These are phyloP conservation scores for Eumeta japonica DNA, from an alignment of 1,140 invertebrate genomes.

Conservation along the genomic window DNA sequence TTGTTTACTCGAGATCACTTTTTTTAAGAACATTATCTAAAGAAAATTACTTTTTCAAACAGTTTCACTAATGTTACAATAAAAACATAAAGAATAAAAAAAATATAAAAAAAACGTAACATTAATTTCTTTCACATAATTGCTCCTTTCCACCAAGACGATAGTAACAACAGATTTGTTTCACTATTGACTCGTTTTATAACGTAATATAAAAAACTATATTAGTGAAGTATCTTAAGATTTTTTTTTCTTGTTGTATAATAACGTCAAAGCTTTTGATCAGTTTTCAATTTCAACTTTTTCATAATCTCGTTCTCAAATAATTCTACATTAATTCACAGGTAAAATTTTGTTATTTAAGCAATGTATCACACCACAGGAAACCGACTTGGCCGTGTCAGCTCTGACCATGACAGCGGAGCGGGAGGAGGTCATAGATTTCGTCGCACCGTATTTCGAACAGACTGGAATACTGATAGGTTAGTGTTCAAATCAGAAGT, in stretches of 20 bases:
- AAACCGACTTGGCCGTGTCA: conserved; percentile 84
- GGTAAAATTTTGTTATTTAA: background rate
- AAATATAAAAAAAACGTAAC: background rate
- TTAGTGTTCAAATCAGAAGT: conserved; percentile 40
- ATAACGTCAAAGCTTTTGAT: background rate
- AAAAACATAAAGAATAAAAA: too few species aligned
- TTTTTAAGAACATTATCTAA: background rate
- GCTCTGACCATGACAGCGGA: conserved; percentile 91
- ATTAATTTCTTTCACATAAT: too few species aligned
- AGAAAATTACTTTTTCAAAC: background rate
- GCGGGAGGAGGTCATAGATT: conserved; percentile 90
- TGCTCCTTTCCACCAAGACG: too few species aligned
- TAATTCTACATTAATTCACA: background rate
- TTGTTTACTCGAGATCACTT: background rate
- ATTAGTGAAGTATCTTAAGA: too few species aligned
- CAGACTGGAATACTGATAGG: conserved; percentile 84
- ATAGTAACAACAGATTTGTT: too few species aligned
- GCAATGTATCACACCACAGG: conserved; percentile 47
- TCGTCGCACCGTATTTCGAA: conserved; percentile 88
- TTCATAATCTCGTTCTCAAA: background rate
- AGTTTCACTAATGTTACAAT: background rate
- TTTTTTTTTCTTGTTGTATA: conserved; percentile 2
- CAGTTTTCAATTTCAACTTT: background rate
- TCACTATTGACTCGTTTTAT: too few species aligned
- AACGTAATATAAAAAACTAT: too few species aligned